These are phyloP conservation scores for Dendroctonus valens DNA, from an alignment of 1,140 invertebrate species.

Conservation along the genomic window DNA sequence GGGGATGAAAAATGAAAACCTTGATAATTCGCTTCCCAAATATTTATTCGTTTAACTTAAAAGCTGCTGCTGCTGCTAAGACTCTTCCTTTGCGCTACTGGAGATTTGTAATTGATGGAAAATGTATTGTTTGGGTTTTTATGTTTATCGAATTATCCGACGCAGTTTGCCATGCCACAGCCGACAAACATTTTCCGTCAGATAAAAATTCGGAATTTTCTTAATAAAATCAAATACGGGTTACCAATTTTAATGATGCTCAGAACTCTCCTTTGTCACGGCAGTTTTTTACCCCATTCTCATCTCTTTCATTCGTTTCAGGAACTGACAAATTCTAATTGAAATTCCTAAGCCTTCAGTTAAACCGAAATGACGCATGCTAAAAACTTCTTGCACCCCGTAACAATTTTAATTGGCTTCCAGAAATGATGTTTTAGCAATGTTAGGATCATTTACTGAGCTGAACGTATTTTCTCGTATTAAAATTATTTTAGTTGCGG, in stretches of 20 bases:
- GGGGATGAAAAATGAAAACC: slow-evolving; percentile 32
- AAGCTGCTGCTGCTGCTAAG: slow-evolving; percentile 21
- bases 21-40: slow-evolving; percentile 29
- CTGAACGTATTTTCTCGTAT: slow-evolving; percentile 29
- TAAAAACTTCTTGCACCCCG: slow-evolving; percentile 38
- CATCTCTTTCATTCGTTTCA: slow-evolving; percentile 43
- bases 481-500: slow-evolving; percentile 31
- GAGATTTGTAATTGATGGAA: slow-evolving; percentile 26
- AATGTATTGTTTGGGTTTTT: slow-evolving; percentile 20
- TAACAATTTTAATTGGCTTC: slow-evolving; percentile 49
- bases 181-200: background rate
- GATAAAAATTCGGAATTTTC: too few relatives aligned
- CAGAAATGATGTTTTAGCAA: slow-evolving; percentile 35
- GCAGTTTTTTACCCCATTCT: slow-evolving; percentile 36
- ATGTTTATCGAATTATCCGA: slow-evolving; percentile 15
- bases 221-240: too few relatives aligned
- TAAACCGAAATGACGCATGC: slow-evolving; percentile 43
- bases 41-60: slow-evolving; percentile 33
- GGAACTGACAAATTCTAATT: slow-evolving; percentile 50
- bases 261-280: slow-evolving; percentile 5
- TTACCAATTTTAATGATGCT: too few relatives aligned
- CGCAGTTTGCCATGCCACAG: background rate
- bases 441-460: slow-evolving; percentile 33
- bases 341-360: slow-evolving; percentile 47
- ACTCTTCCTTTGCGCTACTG: slow-evolving; percentile 7